Percentiles rank a stretch among this genome's conserved stretches.
phyloP scores from a whole-genome alignment of 2,113 vertebrate genomes.

The Symphodus melops region DNA sequence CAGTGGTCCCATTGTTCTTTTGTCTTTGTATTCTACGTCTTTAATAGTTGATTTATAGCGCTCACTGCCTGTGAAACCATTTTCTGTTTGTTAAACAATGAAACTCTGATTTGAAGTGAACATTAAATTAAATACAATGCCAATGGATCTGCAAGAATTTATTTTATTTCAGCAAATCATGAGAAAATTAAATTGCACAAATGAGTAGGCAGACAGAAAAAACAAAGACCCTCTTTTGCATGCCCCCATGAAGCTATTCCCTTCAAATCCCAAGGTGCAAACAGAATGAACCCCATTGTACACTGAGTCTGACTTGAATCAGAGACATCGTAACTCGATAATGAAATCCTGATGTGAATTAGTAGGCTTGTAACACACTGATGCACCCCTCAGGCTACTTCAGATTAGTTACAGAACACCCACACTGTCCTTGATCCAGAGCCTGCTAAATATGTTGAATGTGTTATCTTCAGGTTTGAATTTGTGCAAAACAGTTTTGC shows the following conservation, averaged over 20 bases:
- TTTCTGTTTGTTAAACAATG: not conserved
- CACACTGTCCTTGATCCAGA: not conserved
- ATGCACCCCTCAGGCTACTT: not conserved
- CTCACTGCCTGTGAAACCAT: not conserved
- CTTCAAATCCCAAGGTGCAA: not conserved
- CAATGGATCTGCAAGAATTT: too few species aligned
- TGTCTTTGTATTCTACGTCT: not conserved
- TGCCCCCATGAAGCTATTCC: not conserved
- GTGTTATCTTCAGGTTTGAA: slow-evolving; percentile 14
- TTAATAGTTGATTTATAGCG: not conserved
- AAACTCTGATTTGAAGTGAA: not conserved
- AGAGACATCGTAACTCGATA: slow-evolving; percentile 1
- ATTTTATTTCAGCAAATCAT: not conserved
- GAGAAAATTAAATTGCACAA: not conserved
- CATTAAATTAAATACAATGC: not conserved
- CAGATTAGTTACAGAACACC: slow-evolving; percentile 14
- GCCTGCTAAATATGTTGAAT: slow-evolving; percentile 28
- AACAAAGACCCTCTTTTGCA: not conserved
- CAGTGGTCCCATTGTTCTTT: not conserved
- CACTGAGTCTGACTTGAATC: slow-evolving; percentile 4
- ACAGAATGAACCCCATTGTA: not conserved
- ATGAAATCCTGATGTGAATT: slow-evolving; percentile 8
- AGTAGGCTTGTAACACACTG: not conserved
- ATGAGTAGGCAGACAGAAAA: not conserved
- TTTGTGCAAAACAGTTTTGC: slow-evolving; percentile 1